A percentile compares a stretch with the other conserved stretches of the same genome.
Evolutionary conservation across 1,140 invertebrate species (phyloP).

Genomic region (Diplogasteroides magnus): DNA sequence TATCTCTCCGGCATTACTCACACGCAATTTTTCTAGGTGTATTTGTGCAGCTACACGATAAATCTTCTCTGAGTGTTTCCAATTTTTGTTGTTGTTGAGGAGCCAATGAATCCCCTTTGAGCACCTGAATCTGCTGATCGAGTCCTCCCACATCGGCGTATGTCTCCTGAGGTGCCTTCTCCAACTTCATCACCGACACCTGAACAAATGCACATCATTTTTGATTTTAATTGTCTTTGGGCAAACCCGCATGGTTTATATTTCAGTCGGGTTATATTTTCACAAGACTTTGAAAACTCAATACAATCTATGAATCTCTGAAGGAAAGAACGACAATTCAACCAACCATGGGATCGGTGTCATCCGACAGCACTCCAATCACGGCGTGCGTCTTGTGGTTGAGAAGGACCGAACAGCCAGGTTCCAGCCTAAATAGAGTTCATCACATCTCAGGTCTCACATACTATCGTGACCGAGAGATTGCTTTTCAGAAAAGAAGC

Average conservation of each 20-base stretch:
- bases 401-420: constrained; percentile 92
- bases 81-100: too few species aligned
- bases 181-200: constrained; percentile 97
- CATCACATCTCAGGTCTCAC: background rate
- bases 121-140: constrained; percentile 85
- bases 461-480: background rate
- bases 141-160: constrained; percentile 99
- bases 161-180: constrained; percentile 98
- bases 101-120: background rate
- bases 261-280: too few species aligned
- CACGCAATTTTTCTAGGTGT: too few species aligned
- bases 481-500: background rate
- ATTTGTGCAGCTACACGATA: too few species aligned
- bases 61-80: background rate
- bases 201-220: too few species aligned
- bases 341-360: constrained; percentile 94
- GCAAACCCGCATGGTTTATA: too few species aligned
- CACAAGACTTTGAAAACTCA: too few species aligned
- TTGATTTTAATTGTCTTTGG: too few species aligned
- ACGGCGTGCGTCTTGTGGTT: constrained; percentile 98
- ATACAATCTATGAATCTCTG: too few species aligned
- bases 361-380: constrained; percentile 93
- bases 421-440: constrained; percentile 67
- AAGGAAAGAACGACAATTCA: background rate
- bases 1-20: too few species aligned